phyloP scores from a whole-genome alignment of 92 coral and sea anemone species.

The Pocillopora grandis region DNA sequence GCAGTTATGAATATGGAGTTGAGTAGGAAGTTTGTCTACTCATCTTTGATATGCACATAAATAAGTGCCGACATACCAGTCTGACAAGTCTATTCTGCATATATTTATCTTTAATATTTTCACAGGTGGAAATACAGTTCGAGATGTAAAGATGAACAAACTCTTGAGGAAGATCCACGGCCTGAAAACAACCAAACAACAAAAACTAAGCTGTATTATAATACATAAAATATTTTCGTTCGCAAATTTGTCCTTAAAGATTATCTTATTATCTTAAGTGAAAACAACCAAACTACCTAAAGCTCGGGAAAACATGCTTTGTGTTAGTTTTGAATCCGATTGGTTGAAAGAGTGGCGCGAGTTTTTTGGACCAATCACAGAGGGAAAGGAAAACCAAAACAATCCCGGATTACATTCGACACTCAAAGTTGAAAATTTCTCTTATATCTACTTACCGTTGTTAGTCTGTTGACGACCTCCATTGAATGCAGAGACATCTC shows the following conservation, averaged over 20 bases:
- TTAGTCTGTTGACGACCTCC: conserved; percentile 99
- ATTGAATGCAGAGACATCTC: conserved; percentile 99
- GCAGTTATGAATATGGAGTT: too few relatives aligned
- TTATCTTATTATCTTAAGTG: too few relatives aligned
- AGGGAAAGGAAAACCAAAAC: too few relatives aligned
- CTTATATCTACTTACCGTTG: conserved; percentile 67
- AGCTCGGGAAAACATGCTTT: too few relatives aligned
- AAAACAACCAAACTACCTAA: too few relatives aligned
- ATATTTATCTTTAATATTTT: conserved; percentile 95
- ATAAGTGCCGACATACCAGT: conserved; percentile 64
- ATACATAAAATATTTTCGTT: not conserved
- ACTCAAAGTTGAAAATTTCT: too few relatives aligned
- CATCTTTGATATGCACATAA: not conserved
- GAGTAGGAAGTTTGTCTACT: too few relatives aligned
- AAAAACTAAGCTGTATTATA: not conserved
- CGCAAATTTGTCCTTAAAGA: not conserved
- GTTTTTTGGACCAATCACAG: too few relatives aligned
- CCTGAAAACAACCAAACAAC: conserved; percentile 49
- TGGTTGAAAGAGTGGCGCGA: too few relatives aligned
- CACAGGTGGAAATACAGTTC: conserved; percentile 97
- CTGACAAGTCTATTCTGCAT: conserved; percentile 98
- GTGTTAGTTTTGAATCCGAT: too few relatives aligned
- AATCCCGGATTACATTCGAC: too few relatives aligned
- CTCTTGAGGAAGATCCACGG: conserved; percentile 96
- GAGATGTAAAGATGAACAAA: conserved; percentile 96